Conservation (phyloP, 2,113 vertebrate species). For the Noctilio leporinus region DNA sequence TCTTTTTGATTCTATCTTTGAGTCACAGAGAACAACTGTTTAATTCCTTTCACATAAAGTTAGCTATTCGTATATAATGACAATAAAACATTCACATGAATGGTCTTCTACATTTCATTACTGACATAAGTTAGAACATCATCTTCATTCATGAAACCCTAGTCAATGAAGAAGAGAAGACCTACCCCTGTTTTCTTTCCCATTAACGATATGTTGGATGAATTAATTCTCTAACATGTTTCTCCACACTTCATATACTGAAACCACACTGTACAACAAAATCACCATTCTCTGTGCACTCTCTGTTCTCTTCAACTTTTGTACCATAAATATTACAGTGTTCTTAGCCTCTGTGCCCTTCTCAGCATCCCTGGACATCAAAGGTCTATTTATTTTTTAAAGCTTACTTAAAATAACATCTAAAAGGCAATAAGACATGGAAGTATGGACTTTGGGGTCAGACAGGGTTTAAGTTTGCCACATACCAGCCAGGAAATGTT, state of each 20-base stretch:
- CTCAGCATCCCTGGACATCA: background rate
- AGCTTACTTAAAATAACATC: background rate
- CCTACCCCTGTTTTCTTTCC: background rate
- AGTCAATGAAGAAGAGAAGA: background rate
- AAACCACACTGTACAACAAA: background rate
- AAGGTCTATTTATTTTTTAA: background rate
- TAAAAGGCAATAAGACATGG: background rate
- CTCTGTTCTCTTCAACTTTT: background rate
- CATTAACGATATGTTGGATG: background rate
- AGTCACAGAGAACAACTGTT: background rate
- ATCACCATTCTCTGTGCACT: no score
- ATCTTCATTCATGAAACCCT: background rate
- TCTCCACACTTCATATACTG: background rate
- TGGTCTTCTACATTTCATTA: background rate
- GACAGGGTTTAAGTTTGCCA: background rate
- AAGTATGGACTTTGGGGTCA: background rate
- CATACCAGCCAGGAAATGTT: background rate
- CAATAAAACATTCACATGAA: background rate
- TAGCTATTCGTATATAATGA: background rate
- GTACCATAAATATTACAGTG: background rate
- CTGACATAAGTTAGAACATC: background rate
- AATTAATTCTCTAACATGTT: background rate
- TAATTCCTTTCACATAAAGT: background rate
- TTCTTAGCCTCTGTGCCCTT: background rate
- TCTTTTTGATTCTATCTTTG: background rate